Conservation (phyloP, 2,888 invertebrate species). For the Eurytoma californica region DNA sequence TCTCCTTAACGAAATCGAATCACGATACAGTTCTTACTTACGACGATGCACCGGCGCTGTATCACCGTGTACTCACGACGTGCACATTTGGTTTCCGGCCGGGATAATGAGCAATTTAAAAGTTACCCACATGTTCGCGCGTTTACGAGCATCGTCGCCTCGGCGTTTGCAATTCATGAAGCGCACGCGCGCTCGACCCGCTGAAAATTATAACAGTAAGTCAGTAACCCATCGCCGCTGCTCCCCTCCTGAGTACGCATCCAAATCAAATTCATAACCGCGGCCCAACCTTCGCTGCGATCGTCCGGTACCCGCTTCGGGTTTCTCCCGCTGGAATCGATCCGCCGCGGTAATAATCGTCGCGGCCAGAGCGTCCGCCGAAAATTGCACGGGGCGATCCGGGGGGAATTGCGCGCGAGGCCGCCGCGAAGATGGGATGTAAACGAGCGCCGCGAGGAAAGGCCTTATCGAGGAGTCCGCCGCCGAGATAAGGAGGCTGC, state of each 20-base stretch:
- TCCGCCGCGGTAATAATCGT: too few relatives aligned
- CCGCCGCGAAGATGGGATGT: conserved; percentile 32
- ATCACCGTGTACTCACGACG: too few relatives aligned
- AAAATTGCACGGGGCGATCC: neutral
- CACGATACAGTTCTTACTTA: too few relatives aligned
- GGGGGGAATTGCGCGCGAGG: conserved; percentile 22
- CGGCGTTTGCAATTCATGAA: neutral
- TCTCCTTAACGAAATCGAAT: too few relatives aligned
- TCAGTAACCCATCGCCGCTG: too few relatives aligned
- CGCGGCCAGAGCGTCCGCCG: neutral
- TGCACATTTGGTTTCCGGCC: too few relatives aligned
- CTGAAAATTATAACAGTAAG: conserved; percentile 1
- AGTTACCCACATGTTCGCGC: too few relatives aligned
- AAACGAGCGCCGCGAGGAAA: conserved; percentile 25
- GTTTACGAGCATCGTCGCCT: too few relatives aligned
- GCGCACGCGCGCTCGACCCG: neutral
- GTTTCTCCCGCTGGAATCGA: neutral
- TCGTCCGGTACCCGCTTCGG: neutral
- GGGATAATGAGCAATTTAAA: too few relatives aligned
- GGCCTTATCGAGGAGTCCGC: conserved; percentile 25
- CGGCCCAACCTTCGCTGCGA: neutral
- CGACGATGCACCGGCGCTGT: too few relatives aligned
- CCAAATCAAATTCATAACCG: conserved; percentile 22
- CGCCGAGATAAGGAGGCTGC: conserved; percentile 23
- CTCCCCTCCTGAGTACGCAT: neutral